Base-by-base conservation (phyloP, 92 coral and sea anemone genomes). In the Siderastrea radians region DNA sequence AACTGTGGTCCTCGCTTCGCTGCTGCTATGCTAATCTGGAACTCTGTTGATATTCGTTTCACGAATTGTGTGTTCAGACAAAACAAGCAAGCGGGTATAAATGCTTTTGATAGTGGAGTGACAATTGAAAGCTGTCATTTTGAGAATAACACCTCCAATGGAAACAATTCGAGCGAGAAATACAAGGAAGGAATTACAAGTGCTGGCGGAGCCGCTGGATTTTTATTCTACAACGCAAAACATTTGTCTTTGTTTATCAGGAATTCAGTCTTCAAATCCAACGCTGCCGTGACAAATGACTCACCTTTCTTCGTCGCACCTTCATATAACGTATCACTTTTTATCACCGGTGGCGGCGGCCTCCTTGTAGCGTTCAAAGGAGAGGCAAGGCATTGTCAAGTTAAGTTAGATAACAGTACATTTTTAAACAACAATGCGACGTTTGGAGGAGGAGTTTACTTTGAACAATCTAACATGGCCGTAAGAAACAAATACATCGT, bases 371-470 rank as follows among this genome's bases (percentile, higher is more conserved):
- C 85, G 15, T 90, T 90, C 72, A 51, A 76, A 14, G 3, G 49
- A 4, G 83, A 74, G 65, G 83, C 98, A 1, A 50, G 53, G 11
- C 12, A 53, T 2, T 94, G 95, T 57, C 71, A 74, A 8, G 91
- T 82, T 57, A 52, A 14, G 43, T 77, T 96, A 50, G 80, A 79
- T 19, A 73, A 90, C 50, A 82, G 87, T 51, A 87, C 43, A 19
- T 79, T 96, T 80, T 78, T 64, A 6, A 57, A 77, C 26, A 96
- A 96, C 85, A 65, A 80, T 0, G 99, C 99, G n/a, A 87, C 99
- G 1, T 84, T 82, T 49, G 99, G 99, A 10, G 99, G 98, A 14
- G 99, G 92, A n/a, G 69, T 96, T 13, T 85, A 81, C 59, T 67
- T 96, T 19, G 62, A 83, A 13, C 81, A 83, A 50, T 57, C 92